Conservation (phyloP, 2,797 vertebrate species). For the Paguma larvata region DNA sequence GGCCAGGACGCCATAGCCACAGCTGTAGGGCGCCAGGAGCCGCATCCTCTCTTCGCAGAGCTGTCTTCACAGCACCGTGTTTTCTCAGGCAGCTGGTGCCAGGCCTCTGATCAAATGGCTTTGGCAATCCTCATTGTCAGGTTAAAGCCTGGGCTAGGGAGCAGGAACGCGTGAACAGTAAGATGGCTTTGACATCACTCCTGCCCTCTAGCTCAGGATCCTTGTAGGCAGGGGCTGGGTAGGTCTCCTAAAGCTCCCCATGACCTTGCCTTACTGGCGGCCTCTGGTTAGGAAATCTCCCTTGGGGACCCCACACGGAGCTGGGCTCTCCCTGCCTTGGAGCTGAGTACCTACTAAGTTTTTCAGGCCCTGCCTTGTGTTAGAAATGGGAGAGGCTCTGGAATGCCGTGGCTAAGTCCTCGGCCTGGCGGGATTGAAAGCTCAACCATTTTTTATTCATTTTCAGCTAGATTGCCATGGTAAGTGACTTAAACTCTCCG, state of each 20-base stretch:
- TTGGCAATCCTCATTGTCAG: conserved; percentile 20
- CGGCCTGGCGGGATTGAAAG: not conserved
- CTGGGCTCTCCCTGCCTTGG: not conserved
- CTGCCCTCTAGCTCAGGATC: not conserved
- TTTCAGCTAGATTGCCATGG: not conserved
- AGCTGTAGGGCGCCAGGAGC: not conserved
- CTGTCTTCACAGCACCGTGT: not conserved
- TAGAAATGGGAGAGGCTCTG: not conserved
- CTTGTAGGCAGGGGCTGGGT: not conserved
- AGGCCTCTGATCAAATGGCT: conserved; percentile 21
- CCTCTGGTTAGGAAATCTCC: not conserved
- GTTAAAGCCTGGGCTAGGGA: not conserved
- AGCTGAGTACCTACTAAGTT: not conserved
- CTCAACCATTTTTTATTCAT: not conserved
- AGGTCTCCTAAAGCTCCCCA: not conserved
- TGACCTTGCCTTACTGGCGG: not conserved
- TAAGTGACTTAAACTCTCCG: not conserved
- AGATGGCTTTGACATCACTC: not conserved
- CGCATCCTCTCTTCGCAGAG: not conserved
- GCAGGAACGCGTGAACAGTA: not conserved
- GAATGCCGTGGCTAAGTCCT: not conserved
- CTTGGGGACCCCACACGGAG: not conserved
- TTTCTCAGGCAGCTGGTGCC: not conserved
- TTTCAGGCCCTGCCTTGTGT: not conserved
- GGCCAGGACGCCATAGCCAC: not conserved